Evolutionary conservation across 1,140 invertebrate genomes (phyloP).

Genomic region (Scaptodrosophila lebanonensis): DNA sequence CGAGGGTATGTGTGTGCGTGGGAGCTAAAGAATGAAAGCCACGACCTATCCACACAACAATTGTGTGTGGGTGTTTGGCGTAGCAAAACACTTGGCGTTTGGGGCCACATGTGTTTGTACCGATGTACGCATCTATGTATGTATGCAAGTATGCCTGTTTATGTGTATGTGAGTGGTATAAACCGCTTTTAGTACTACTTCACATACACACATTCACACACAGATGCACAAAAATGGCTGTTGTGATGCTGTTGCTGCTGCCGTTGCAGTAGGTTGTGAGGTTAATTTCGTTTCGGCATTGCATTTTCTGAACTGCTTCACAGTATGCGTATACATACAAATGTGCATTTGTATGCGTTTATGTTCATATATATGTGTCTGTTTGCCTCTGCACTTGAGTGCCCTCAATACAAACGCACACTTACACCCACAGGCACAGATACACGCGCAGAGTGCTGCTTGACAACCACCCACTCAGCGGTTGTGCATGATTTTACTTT

Average conservation of each 20-base stretch:
- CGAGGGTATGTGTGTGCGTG: not conserved
- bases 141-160: conserved; percentile 30
- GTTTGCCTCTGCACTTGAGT: conserved; percentile 54
- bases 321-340: not conserved
- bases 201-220: conserved; percentile 23
- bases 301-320: conserved; percentile 24
- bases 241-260: conserved; percentile 11
- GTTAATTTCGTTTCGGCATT: conserved; percentile 68
- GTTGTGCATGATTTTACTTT: conserved; percentile 45
- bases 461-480: conserved; percentile 1
- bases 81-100: conserved; percentile 41
- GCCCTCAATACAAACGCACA: conserved; percentile 46
- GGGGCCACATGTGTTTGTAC: not conserved
- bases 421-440: not conserved
- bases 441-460: too few species aligned
- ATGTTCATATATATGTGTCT: conserved; percentile 31
- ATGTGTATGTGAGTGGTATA: conserved; percentile 68
- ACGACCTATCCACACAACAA: conserved; percentile 75
- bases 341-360: not conserved
- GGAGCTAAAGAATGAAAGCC: conserved; percentile 48
- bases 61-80: conserved; percentile 58
- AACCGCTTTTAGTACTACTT: conserved; percentile 64
- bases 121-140: not conserved
- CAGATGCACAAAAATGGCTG: not conserved
- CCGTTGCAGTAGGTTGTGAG: conserved; percentile 63